phyloP scores from a whole-genome alignment of 35 echinoderm and acorn worm species.

The Patiria miniata region DNA sequence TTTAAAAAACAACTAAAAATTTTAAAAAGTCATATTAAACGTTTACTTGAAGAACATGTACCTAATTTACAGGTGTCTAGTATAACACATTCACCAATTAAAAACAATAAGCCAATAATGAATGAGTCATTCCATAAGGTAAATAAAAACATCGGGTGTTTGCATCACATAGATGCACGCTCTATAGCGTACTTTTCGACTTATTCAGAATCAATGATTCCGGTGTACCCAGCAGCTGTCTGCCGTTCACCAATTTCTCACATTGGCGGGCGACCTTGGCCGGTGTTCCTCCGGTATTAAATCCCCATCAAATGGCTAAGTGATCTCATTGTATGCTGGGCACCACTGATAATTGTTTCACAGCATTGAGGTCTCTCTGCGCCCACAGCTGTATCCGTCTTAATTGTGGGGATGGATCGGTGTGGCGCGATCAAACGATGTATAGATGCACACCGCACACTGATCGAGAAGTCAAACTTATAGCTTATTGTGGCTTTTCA shows the following conservation, averaged over 20 bases:
- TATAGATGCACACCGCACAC: not conserved
- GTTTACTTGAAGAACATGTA: no score
- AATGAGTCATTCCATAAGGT: no score
- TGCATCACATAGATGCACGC: no score
- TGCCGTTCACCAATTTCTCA: not conserved
- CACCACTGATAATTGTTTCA: constrained; percentile 17
- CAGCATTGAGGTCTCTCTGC: not conserved
- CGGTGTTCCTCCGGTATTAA: not conserved
- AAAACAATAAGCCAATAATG: no score
- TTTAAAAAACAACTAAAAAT: no score
- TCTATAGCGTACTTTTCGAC: not conserved
- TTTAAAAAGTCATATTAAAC: no score
- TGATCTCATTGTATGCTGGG: not conserved
- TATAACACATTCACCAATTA: no score
- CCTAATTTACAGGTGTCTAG: no score
- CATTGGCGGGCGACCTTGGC: not conserved
- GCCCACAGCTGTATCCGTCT: not conserved
- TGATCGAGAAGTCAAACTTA: not conserved
- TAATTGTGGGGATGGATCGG: not conserved
- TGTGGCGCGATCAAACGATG: constrained; percentile 6
- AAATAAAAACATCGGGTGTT: no score
- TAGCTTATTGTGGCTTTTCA: no score
- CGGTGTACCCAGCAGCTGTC: not conserved
- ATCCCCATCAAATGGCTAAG: constrained; percentile 8
- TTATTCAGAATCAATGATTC: not conserved